Evolutionary conservation across 2,888 invertebrate genomes (phyloP), one percentile per base, ranked within the genome.

Genomic region (Idaea dimidiata): DNA sequence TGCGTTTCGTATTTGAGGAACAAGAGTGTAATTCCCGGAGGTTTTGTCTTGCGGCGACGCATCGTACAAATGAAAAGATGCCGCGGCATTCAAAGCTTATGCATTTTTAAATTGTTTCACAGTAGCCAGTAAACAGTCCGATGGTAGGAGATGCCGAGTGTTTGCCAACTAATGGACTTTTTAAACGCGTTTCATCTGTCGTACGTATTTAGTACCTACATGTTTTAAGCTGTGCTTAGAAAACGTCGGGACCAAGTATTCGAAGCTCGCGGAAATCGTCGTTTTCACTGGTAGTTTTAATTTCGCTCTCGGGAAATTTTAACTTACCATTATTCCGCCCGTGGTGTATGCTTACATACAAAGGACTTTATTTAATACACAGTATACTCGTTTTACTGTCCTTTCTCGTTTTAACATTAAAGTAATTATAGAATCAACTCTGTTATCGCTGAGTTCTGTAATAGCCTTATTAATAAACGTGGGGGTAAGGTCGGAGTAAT

Each of bases 21-120:
- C 85, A 86, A 85, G 88, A 88, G 86, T 83, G 87, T 88, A 89
- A 89, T 88, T 89, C 87, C 86, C 86, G 80, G 83, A 78, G 86
- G 89, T 89, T 89, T 89, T 90, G 89, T 90, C 88, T 89, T 82
- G 84, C 80, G 84, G 84, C 82, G 80, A 81, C 82, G 84, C 83
- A 80, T 82, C 78, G 77, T 82, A 86, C 85, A 86, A 89, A 90
- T 89, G 87, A 86, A 84, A 88, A 88, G 87, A 86, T 79, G 84
- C 74, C 81, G 79, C 81, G 79, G 77, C 83, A 76, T 85, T 85
- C 87, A 89, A 88, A 88, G 74, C 72, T 79, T 76, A 69, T 88
- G 82, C 86, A 89, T 89, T 89, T 89, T 90, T 87, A 87, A 88
- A 86, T 79, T 79, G 76, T 71, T 73, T 63, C 54, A 62, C 74